Evolutionary conservation across 2,113 vertebrate genomes (phyloP).

Genomic region (Vidua chalybeata): DNA sequence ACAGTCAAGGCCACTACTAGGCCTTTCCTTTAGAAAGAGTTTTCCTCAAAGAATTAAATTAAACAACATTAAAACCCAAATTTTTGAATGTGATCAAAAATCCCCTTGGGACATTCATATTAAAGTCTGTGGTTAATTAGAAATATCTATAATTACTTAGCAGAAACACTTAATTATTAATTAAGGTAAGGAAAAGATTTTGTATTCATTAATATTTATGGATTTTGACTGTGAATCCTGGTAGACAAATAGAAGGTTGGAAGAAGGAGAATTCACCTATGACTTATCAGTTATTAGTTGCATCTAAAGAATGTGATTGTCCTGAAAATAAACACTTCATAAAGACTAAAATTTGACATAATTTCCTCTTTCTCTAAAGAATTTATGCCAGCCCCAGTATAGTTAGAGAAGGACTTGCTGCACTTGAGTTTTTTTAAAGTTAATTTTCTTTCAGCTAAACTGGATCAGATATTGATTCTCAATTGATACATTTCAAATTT

Average conservation of each 20-base stretch:
- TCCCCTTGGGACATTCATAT: not conserved
- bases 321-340: not conserved
- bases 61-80: not conserved
- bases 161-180: not conserved
- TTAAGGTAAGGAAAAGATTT: not conserved
- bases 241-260: not conserved
- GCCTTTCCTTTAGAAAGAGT: not conserved
- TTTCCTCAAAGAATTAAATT: not conserved
- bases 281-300: not conserved
- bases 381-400: not conserved
- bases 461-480: conserved; percentile 42
- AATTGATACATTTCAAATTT: conserved; percentile 60
- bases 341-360: not conserved
- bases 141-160: not conserved
- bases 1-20: not conserved
- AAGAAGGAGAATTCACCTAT: not conserved
- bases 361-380: not conserved
- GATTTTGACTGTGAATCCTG: not conserved
- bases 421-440: not conserved
- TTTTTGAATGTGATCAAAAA: not conserved
- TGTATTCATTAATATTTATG: not conserved
- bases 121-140: not conserved
- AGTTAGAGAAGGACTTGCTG: not conserved
- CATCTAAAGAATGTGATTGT: not conserved
- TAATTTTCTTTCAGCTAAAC: conserved; percentile 28